Evolutionary conservation across 2,113 vertebrate species (phyloP).

Genomic region (Lucifuga dentata): DNA sequence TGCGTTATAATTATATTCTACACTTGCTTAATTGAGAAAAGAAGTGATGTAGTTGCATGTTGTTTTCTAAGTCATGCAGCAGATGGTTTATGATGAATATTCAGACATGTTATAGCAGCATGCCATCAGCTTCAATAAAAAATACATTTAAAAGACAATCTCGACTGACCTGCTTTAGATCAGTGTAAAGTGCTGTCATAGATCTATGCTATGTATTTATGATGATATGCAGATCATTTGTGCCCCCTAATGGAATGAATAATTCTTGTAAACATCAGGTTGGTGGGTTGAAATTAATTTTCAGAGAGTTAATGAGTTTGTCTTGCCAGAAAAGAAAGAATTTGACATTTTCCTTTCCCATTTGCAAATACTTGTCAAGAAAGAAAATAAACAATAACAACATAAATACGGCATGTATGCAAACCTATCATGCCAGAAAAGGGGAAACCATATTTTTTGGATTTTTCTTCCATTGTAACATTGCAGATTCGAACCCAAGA

Average conservation of each 20-base stretch:
- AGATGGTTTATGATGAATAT: slow-evolving; percentile 46
- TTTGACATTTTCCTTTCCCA: background rate
- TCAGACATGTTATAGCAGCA: slow-evolving; percentile 11
- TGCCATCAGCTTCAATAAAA: slow-evolving; percentile 17
- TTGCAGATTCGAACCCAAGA: too few relatives aligned
- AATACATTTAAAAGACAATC: slow-evolving; percentile 7
- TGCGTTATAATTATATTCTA: too few relatives aligned
- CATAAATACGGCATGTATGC: too few relatives aligned
- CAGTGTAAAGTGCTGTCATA: slow-evolving; percentile 10
- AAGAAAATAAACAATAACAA: too few relatives aligned
- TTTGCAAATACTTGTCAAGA: slow-evolving; percentile 2
- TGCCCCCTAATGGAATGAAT: slow-evolving; percentile 61
- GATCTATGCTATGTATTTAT: background rate
- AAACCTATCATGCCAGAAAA: too few relatives aligned
- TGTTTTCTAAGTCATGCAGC: slow-evolving; percentile 31
- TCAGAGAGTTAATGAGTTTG: background rate
- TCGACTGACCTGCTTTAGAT: slow-evolving; percentile 27
- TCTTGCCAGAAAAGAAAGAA: background rate
- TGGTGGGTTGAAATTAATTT: slow-evolving; percentile 18
- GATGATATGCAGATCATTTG: slow-evolving; percentile 28
- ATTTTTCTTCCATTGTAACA: slow-evolving; percentile 3
- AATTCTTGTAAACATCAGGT: background rate
- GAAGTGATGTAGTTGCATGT: background rate
- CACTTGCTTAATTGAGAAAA: too few relatives aligned
- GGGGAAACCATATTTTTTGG: slow-evolving; percentile 2